A percentile compares a stretch with the other conserved stretches of the same genome.
Conservation (phyloP, 2,888 invertebrate genomes). For the Drosophila flavopinicola region DNA sequence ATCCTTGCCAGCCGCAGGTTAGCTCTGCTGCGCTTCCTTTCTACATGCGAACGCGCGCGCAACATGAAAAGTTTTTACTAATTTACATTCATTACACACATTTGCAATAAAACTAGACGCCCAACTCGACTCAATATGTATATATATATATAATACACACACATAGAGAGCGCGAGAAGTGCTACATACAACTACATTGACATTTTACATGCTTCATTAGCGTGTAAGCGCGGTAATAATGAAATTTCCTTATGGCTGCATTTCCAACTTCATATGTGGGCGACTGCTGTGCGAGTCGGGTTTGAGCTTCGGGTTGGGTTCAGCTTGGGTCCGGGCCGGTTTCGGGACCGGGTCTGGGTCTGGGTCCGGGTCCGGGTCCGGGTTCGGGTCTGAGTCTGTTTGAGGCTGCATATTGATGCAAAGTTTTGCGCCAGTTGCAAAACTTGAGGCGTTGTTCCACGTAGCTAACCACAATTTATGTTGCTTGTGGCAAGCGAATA, state of each 20-base stretch:
- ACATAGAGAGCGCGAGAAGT: conserved; percentile 16
- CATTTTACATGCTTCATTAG: conserved; percentile 82
- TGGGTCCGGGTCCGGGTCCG: background rate
- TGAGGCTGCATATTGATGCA: conserved; percentile 67
- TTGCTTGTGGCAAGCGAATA: conserved; percentile 50
- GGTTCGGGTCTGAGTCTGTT: conserved; percentile 3
- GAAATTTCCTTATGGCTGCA: conserved; percentile 80
- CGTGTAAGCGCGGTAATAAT: conserved; percentile 80
- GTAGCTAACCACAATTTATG: conserved; percentile 69
- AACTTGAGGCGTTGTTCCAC: conserved; percentile 67
- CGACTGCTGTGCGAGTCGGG: background rate
- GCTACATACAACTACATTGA: conserved; percentile 67
- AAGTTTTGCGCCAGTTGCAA: conserved; percentile 61
- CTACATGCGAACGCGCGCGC: conserved; percentile 39
- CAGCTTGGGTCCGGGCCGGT: background rate
- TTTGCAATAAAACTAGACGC: conserved; percentile 79
- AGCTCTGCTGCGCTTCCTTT: conserved; percentile 59
- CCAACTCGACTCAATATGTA: conserved; percentile 55
- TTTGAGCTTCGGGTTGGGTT: conserved; percentile 3
- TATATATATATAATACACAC: conserved; percentile 9
- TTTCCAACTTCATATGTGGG: conserved; percentile 49
- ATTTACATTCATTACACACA: conserved; percentile 82
- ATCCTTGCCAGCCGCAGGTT: conserved; percentile 73
- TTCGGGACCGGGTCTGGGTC: background rate
- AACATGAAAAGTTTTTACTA: conserved; percentile 74